These are phyloP conservation scores for Lamproptera curius DNA, from an alignment of 2,888 invertebrate species.

Conservation along the genomic window DNA sequence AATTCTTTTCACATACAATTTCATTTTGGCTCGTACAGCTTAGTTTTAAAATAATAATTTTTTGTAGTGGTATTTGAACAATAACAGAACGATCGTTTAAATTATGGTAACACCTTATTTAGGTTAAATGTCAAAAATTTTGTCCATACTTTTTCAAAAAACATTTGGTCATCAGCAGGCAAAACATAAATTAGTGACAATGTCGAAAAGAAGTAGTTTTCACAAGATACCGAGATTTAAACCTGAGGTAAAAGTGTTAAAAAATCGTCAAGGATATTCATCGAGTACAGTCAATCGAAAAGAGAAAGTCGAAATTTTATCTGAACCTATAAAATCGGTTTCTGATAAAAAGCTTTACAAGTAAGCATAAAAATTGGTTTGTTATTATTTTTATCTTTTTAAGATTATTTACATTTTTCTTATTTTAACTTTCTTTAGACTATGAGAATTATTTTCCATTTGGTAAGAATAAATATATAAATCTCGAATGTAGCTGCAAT, in stretches of 20 bases:
- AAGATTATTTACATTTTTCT: no score
- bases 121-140: conserved; percentile 72
- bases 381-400: no score
- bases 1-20: no score
- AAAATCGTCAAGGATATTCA: conserved; percentile 38
- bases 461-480: no score
- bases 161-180: conserved; percentile 44
- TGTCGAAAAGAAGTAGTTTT: conserved; percentile 64
- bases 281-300: conserved; percentile 41
- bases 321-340: conserved; percentile 83
- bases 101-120: no score
- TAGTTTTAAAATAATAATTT: no score
- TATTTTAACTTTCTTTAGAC: no score
- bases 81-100: no score
- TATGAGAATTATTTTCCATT: no score
- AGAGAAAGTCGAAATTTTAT: conserved; percentile 66
- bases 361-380: conserved; percentile 53
- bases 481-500: no score
- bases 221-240: conserved; percentile 60
- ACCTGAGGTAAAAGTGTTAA: conserved; percentile 56
- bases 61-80: no score
- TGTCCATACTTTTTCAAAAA: conserved; percentile 65
- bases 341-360: conserved; percentile 89
- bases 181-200: conserved; percentile 41
- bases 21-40: no score